A percentile compares a stretch with the other conserved stretches of the same genome.
Evolutionary conservation across 1,140 invertebrate genomes (phyloP).

Genomic region (Ruditapes philippinarum): DNA sequence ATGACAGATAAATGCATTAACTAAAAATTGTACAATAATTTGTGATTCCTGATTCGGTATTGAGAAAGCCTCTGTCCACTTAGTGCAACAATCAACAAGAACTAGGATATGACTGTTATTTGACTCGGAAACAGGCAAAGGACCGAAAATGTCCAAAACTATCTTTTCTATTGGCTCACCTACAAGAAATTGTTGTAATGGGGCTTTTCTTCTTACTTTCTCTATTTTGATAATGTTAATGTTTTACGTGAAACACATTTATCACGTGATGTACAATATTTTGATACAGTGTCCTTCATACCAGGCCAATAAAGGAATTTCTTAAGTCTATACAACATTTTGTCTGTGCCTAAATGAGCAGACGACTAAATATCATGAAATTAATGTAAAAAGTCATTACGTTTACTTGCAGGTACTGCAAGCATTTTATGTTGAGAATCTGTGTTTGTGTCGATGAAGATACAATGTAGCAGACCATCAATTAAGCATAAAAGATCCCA

Average conservation of each 20-base stretch:
- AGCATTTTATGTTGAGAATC: too few species aligned
- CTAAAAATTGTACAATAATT: slow-evolving; percentile 65
- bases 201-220: too few species aligned
- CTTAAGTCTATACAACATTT: too few species aligned
- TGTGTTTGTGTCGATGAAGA: not conserved
- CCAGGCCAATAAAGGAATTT: too few species aligned
- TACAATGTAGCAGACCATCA: too few species aligned
- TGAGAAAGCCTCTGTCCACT: too few species aligned
- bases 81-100: slow-evolving; percentile 76
- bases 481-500: slow-evolving; percentile 67
- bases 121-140: too few species aligned
- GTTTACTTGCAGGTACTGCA: too few species aligned
- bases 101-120: slow-evolving; percentile 76
- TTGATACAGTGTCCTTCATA: too few species aligned
- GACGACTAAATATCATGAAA: slow-evolving; percentile 64
- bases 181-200: slow-evolving; percentile 21
- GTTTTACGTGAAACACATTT: slow-evolving; percentile 54
- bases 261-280: slow-evolving; percentile 37
- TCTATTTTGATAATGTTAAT: not conserved
- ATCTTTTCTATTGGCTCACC: slow-evolving; percentile 74
- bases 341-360: too few species aligned
- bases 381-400: too few species aligned
- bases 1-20: slow-evolving; percentile 63
- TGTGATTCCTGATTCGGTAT: too few species aligned
- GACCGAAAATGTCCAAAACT: slow-evolving; percentile 82